Conservation (phyloP, 2,888 invertebrate species). For the Masnerella sp. region DNA sequence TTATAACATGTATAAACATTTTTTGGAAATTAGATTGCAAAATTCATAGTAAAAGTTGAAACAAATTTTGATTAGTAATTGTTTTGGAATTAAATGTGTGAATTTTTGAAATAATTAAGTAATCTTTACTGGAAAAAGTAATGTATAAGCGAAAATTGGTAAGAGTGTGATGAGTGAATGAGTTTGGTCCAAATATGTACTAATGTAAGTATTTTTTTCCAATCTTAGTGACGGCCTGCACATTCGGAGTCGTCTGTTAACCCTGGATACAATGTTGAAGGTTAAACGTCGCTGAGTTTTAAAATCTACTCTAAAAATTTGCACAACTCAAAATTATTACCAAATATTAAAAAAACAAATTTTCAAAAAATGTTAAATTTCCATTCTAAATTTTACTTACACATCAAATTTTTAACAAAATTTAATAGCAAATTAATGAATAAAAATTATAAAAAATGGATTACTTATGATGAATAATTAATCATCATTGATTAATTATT, state of each 20-base stretch:
- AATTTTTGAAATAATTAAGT: too few species aligned
- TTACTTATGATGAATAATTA: too few species aligned
- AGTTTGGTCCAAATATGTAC: slow-evolving; percentile 73
- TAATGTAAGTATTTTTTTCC: slow-evolving; percentile 77
- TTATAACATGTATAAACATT: too few species aligned
- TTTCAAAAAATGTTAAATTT: neutral
- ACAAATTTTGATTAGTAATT: too few species aligned
- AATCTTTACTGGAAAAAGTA: neutral
- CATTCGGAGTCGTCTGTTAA: slow-evolving; percentile 76
- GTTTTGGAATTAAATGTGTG: slow-evolving; percentile 5
- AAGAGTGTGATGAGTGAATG: slow-evolving; percentile 73
- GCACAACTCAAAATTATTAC: slow-evolving; percentile 26
- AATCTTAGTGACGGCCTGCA: slow-evolving; percentile 76
- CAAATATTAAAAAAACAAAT: neutral
- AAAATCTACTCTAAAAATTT: slow-evolving; percentile 62
- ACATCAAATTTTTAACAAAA: neutral
- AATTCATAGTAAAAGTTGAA: too few species aligned
- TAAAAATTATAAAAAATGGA: too few species aligned
- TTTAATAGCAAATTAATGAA: neutral
- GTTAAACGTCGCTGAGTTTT: slow-evolving; percentile 73
- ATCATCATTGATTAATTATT: too few species aligned
- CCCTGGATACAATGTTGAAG: slow-evolving; percentile 76
- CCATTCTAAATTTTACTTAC: slow-evolving; percentile 56
- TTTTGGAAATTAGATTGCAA: too few species aligned
- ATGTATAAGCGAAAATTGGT: slow-evolving; percentile 45